phyloP scores from a whole-genome alignment of 35 echinoderm and acorn worm genomes.

The Strongylocentrotus purpuratus region DNA sequence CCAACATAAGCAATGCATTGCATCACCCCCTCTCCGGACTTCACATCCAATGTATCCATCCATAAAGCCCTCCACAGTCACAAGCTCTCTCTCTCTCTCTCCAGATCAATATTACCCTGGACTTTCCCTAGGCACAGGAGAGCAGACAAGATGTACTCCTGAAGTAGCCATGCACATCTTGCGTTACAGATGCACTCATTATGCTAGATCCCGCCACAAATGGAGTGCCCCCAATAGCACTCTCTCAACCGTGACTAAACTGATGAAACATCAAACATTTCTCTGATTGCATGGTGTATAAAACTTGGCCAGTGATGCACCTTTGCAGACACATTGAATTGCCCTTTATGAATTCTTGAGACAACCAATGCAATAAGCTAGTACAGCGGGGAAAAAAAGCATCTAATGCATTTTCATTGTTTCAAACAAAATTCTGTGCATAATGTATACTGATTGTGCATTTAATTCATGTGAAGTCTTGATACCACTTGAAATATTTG shows the following conservation, averaged over 20 bases:
- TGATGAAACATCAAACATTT: constrained; percentile 45
- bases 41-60: not conserved
- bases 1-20: not conserved
- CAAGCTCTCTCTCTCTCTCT: constrained; percentile 3
- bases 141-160: not conserved
- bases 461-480: not conserved
- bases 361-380: not conserved
- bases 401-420: too few species aligned
- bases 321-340: not conserved
- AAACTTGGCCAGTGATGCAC: not conserved
- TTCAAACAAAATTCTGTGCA: too few species aligned
- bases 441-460: not conserved
- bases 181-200: constrained; percentile 46
- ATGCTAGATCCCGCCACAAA: constrained; percentile 31
- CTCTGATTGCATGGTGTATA: not conserved
- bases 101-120: constrained; percentile 44
- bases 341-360: not conserved
- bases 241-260: constrained; percentile 50
- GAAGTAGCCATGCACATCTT: constrained; percentile 36
- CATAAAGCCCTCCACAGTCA: not conserved
- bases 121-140: constrained; percentile 26
- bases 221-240: constrained; percentile 6
- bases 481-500: not conserved
- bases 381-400: not conserved
- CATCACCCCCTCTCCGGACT: not conserved